Evolutionary conservation across 2,113 vertebrate genomes (phyloP).

Genomic region (Pterocles orientalis): DNA sequence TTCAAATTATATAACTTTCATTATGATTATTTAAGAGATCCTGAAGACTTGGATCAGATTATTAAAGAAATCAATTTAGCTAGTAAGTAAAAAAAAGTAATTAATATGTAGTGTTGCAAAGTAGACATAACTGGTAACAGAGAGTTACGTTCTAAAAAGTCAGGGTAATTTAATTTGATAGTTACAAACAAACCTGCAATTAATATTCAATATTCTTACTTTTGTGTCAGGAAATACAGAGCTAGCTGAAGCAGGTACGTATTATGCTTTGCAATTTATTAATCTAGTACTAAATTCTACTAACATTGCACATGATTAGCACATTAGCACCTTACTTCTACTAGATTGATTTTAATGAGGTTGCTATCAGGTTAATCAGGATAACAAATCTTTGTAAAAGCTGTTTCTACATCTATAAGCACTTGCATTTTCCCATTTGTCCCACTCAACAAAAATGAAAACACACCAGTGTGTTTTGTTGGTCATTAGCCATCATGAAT

Average conservation of each 20-base stretch:
- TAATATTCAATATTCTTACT: neutral
- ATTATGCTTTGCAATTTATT: neutral
- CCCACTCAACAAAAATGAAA: neutral
- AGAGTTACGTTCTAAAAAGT: neutral
- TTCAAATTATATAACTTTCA: neutral
- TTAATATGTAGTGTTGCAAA: neutral
- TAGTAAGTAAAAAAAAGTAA: neutral
- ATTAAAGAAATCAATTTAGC: neutral
- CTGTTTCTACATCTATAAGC: neutral
- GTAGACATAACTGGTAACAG: neutral
- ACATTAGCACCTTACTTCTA: neutral
- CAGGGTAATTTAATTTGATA: neutral
- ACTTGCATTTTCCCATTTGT: neutral
- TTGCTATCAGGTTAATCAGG: slow-evolving; percentile 3
- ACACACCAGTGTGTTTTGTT: neutral
- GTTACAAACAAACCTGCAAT: neutral
- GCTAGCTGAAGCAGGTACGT: neutral
- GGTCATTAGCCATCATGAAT: neutral
- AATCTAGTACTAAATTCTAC: neutral
- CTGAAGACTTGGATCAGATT: neutral
- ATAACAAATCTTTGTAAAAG: slow-evolving; percentile 5
- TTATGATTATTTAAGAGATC: neutral
- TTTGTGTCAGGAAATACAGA: neutral
- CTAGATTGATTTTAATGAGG: neutral
- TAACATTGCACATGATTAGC: neutral